Conservation (phyloP, 2,888 invertebrate species). For the Malthinus flaveolus region DNA sequence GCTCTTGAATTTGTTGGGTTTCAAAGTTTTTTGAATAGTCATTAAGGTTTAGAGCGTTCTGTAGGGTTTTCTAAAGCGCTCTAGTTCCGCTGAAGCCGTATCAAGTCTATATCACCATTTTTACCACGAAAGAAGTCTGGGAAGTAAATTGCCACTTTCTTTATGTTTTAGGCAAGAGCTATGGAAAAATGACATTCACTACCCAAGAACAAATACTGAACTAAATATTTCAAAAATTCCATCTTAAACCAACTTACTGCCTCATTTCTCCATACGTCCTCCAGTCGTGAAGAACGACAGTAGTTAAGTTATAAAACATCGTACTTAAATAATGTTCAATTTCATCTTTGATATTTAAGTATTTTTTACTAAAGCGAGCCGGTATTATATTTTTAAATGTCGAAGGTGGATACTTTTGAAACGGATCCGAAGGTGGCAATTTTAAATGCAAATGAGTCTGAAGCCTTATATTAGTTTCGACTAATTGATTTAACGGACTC, state of each 20-base stretch:
- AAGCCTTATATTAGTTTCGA: constrained; percentile 91
- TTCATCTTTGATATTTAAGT: constrained; percentile 48
- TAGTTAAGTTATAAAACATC: constrained; percentile 96
- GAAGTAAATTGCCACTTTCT: too few species aligned
- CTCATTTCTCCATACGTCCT: constrained; percentile 97
- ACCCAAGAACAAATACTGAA: too few species aligned
- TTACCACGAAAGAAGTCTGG: too few species aligned
- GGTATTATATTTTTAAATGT: constrained; percentile 48
- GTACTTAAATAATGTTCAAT: constrained; percentile 91
- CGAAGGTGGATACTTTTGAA: constrained; percentile 44
- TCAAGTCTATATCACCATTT: too few species aligned
- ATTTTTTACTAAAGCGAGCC: constrained; percentile 49
- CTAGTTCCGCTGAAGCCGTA: too few species aligned
- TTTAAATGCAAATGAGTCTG: constrained; percentile 92
- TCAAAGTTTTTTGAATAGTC: too few species aligned
- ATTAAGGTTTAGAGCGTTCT: too few species aligned
- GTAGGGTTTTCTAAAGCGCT: too few species aligned
- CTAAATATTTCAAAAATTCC: too few species aligned
- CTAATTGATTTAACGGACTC: constrained; percentile 77
- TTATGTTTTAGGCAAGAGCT: too few species aligned
- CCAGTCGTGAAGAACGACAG: constrained; percentile 97
- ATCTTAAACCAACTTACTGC: constrained; percentile 53
- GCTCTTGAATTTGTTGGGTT: too few species aligned
- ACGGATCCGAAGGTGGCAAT: constrained; percentile 60
- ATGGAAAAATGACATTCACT: too few species aligned